These are phyloP conservation scores for Coendou prehensilis DNA, from an alignment of 2,797 vertebrate genomes.

Conservation along the genomic window DNA sequence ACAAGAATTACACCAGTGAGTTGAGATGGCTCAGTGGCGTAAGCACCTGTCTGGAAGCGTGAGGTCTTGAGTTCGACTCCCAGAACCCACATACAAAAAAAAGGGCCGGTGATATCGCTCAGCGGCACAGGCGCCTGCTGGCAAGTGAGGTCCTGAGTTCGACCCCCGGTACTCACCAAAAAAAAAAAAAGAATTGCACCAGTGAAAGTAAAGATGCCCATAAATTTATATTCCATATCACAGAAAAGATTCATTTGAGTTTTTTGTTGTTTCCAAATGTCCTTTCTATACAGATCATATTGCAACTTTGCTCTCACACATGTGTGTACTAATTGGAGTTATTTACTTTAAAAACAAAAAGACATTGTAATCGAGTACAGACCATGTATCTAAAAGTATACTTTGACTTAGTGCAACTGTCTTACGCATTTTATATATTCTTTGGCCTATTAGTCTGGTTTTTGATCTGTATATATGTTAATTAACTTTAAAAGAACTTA, in stretches of 20 bases:
- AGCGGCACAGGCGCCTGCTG: too few relatives aligned
- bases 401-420: not conserved
- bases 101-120: too few relatives aligned
- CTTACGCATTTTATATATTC: not conserved
- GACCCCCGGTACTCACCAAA: too few relatives aligned
- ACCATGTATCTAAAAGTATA: not conserved
- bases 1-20: constrained; percentile 56
- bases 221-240: constrained; percentile 32
- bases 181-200: constrained; percentile 14
- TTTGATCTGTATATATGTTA: not conserved
- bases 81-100: too few relatives aligned
- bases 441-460: not conserved
- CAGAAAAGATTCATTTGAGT: not conserved
- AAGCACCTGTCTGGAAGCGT: too few relatives aligned
- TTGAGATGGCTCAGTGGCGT: too few relatives aligned
- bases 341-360: constrained; percentile 38
- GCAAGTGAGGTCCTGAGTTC: too few relatives aligned
- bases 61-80: too few relatives aligned
- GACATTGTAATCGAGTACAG: not conserved
- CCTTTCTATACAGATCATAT: not conserved
- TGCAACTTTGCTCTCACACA: not conserved
- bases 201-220: constrained; percentile 57
- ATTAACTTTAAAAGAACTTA: not conserved
- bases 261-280: not conserved
- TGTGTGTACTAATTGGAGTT: not conserved